Conservation (phyloP, 2,888 invertebrate species). For the Drosophila stalkeri region DNA sequence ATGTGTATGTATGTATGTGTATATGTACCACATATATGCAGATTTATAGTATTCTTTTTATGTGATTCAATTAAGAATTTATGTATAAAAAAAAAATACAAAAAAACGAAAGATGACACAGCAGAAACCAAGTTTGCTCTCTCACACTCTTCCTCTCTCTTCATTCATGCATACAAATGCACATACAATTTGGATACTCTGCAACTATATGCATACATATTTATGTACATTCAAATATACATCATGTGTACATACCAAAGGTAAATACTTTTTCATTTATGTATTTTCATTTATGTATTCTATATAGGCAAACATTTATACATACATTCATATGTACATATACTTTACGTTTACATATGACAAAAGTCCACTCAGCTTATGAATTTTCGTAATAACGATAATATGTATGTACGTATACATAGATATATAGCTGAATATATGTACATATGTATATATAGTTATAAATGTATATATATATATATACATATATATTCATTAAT, state of each 20-base stretch:
- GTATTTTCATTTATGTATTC: no score
- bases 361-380: background rate
- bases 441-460: background rate
- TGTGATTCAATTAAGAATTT: background rate
- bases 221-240: background rate
- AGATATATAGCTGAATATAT: no score
- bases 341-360: background rate
- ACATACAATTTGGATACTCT: no score
- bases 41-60: background rate
- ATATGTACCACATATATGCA: conserved; percentile 3
- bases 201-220: no score
- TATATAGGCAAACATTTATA: background rate
- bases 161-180: no score
- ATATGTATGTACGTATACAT: background rate
- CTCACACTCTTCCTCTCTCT: background rate
- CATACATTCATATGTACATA: background rate
- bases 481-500: conserved; percentile 24
- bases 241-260: no score
- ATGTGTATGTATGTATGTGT: background rate
- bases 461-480: conserved; percentile 1
- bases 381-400: background rate
- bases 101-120: background rate
- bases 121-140: background rate
- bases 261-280: no score
- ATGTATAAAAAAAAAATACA: background rate